A percentile compares a stretch with the other conserved stretches of the same genome.
Evolutionary conservation across 2,113 vertebrate species (phyloP).

Genomic region (Suricata suricatta): DNA sequence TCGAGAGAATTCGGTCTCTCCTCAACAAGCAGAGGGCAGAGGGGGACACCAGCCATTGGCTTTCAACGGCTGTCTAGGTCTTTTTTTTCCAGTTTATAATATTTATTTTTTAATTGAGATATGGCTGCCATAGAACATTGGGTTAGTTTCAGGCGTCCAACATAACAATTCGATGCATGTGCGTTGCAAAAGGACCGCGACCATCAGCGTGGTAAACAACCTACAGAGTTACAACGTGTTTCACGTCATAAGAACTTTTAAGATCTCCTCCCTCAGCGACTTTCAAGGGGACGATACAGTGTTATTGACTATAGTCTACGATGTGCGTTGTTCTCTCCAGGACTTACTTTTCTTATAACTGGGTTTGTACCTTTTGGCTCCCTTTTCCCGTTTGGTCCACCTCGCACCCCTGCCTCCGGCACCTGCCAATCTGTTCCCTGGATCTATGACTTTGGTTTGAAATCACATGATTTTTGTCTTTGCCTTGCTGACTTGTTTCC

Average conservation of each 20-base stretch:
- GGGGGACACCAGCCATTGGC: background rate
- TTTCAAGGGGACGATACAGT: background rate
- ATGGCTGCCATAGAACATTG: background rate
- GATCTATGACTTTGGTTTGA: background rate
- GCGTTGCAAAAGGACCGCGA: background rate
- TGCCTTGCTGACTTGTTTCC: background rate
- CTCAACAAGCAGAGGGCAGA: background rate
- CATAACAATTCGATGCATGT: background rate
- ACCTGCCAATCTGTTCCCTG: background rate
- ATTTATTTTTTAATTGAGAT: background rate
- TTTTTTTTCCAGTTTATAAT: background rate
- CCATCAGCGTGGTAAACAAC: accelerated
- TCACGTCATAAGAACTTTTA: background rate
- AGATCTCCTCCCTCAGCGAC: background rate
- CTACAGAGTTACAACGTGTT: background rate
- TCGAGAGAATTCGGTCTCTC: background rate
- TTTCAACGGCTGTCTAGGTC: background rate
- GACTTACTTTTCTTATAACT: background rate
- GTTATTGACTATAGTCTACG: accelerated
- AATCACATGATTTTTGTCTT: background rate
- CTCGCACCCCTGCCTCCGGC: background rate
- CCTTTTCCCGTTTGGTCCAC: background rate
- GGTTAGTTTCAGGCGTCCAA: accelerated
- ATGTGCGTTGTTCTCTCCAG: accelerated
- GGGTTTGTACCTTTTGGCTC: background rate